phyloP scores from a whole-genome alignment of 2,113 vertebrate species.

The Tetraodon nigroviridis region DNA sequence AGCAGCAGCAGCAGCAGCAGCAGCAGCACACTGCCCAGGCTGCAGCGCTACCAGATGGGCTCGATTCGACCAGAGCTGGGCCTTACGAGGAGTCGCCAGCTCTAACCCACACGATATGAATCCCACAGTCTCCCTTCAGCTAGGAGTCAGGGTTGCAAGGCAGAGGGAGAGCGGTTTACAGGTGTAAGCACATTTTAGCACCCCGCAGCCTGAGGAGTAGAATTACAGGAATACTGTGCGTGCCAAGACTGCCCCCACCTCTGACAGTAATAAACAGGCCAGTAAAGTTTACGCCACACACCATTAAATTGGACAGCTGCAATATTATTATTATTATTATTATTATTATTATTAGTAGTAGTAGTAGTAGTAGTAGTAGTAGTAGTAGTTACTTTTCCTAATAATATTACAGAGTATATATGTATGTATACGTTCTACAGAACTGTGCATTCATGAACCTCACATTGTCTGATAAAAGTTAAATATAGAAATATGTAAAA shows the following conservation, averaged over 20 bases:
- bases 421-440: too few relatives aligned
- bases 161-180: conserved; percentile 46
- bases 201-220: conserved; percentile 41
- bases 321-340: too few relatives aligned
- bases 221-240: conserved; percentile 61
- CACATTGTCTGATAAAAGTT: too few relatives aligned
- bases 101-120: conserved; percentile 2
- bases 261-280: conserved; percentile 51
- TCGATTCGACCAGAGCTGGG: conserved; percentile 15
- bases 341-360: too few relatives aligned
- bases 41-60: conserved; percentile 3
- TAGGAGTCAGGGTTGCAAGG: conserved; percentile 51
- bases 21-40: conserved; percentile 6
- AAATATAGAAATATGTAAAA: too few relatives aligned
- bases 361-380: too few relatives aligned
- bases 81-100: background rate
- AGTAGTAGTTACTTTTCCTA: too few relatives aligned
- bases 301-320: conserved; percentile 37
- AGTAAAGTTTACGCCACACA: conserved; percentile 42
- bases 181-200: conserved; percentile 72
- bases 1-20: conserved; percentile 9
- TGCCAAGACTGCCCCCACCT: conserved; percentile 29
- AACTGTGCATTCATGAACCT: too few relatives aligned
- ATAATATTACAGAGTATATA: too few relatives aligned
- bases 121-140: conserved; percentile 12